Conservation (phyloP, 2,797 vertebrate species). For the Syndactyla subalaris region DNA sequence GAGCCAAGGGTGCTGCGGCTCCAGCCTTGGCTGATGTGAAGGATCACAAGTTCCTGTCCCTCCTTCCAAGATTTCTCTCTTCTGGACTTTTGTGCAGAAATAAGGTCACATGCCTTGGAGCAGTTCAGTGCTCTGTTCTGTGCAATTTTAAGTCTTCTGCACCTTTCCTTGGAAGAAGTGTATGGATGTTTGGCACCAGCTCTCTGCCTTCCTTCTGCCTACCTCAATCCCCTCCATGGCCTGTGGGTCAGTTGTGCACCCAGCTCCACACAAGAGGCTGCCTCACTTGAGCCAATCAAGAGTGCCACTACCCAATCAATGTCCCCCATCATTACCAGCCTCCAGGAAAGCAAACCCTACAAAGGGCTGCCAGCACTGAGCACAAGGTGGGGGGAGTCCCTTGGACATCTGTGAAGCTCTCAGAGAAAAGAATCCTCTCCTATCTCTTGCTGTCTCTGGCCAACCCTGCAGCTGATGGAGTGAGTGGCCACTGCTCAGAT, state of each 20-base stretch:
- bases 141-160: background rate
- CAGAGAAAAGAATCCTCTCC: background rate
- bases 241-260: background rate
- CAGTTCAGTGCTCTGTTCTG: background rate
- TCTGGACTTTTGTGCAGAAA: background rate
- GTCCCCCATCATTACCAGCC: too few species aligned
- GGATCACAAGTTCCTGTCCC: background rate
- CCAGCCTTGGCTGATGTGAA: constrained; percentile 10
- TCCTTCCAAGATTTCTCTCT: background rate
- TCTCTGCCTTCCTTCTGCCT: background rate
- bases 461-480: background rate
- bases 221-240: background rate
- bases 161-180: background rate
- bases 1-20: background rate
- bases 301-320: accelerated
- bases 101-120: background rate
- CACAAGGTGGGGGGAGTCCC: background rate
- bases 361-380: background rate
- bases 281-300: background rate
- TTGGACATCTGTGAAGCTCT: background rate
- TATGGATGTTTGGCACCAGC: accelerated
- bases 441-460: background rate
- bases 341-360: background rate
- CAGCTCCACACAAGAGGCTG: background rate
- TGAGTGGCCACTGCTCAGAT: accelerated